These are phyloP conservation scores for Stegostoma tigrinum DNA, from an alignment of 2,113 vertebrate species.

Conservation along the genomic window DNA sequence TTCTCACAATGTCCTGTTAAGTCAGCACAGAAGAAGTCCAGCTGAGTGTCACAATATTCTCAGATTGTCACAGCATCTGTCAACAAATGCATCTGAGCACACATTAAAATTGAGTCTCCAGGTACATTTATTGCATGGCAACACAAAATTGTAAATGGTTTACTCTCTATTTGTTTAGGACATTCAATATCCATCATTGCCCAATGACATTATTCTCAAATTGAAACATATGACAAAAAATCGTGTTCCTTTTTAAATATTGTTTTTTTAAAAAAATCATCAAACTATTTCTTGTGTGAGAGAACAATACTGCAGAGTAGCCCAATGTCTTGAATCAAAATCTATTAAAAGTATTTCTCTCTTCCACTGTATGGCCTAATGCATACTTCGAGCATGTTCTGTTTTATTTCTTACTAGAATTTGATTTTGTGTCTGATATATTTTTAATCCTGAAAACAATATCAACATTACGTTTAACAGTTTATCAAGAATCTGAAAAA, in stretches of 20 bases:
- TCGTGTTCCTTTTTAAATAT: not conserved
- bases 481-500: not conserved
- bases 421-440: not conserved
- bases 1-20: slow-evolving; percentile 21
- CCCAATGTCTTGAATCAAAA: not conserved
- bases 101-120: not conserved
- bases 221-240: not conserved
- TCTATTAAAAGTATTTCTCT: not conserved
- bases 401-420: not conserved
- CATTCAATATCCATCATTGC: not conserved
- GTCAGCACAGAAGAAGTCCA: not conserved
- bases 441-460: not conserved
- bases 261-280: not conserved
- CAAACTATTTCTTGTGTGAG: not conserved
- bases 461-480: not conserved
- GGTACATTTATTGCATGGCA: not conserved
- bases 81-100: not conserved
- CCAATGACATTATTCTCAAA: not conserved
- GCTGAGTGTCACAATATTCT: slow-evolving; percentile 13
- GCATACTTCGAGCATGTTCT: not conserved
- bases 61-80: slow-evolving; percentile 1
- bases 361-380: not conserved
- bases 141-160: not conserved
- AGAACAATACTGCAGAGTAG: not conserved
- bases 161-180: not conserved